These are phyloP conservation scores for Tenthredo mesomela DNA, from an alignment of 2,888 invertebrate genomes.

Conservation along the genomic window DNA sequence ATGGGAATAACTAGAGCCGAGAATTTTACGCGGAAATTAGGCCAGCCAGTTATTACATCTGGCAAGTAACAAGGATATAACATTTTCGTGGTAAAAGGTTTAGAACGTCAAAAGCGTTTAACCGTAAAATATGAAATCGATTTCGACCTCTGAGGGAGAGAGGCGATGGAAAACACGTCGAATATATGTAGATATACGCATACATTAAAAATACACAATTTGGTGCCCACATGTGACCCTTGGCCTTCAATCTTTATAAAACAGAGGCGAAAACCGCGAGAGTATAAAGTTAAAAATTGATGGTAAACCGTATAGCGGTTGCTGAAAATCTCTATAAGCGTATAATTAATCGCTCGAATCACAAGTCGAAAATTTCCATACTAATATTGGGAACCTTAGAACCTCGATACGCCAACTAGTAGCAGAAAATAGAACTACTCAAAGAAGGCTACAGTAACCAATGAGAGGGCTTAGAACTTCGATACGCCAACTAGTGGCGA, in stretches of 20 bases:
- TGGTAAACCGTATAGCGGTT: background rate
- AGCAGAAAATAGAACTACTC: too few relatives aligned
- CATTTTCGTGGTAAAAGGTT: background rate
- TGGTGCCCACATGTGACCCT: background rate
- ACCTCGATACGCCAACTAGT: too few relatives aligned
- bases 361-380: background rate
- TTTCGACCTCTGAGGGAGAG: background rate
- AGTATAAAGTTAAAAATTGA: background rate
- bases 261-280: background rate
- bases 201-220: constrained; percentile 23
- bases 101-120: background rate
- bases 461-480: too few relatives aligned
- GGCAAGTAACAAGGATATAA: background rate
- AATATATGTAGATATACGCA: constrained; percentile 4
- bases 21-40: constrained; percentile 15
- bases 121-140: background rate
- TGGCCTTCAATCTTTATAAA: constrained; percentile 8
- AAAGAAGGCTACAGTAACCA: too few relatives aligned
- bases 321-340: background rate
- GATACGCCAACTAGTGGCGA: too few relatives aligned
- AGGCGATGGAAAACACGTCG: background rate
- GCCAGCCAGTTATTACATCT: background rate
- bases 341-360: background rate
- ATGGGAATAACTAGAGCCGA: constrained; percentile 24
- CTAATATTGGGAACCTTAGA: too few relatives aligned